These are phyloP conservation scores for Ceramica pisi DNA, from an alignment of 2,888 invertebrate species.

Conservation along the genomic window DNA sequence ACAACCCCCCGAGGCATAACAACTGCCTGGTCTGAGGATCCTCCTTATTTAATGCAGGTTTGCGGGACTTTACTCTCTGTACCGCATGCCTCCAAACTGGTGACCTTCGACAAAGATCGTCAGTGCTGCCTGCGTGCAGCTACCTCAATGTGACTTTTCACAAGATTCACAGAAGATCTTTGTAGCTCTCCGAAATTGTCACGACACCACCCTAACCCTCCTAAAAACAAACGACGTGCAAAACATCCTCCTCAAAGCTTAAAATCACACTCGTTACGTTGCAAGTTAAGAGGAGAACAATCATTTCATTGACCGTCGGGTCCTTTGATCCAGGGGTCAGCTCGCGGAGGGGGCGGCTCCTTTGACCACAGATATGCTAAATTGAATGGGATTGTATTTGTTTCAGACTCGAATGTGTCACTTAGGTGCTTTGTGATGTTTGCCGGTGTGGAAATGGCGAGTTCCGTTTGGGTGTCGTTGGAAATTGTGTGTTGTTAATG, in stretches of 20 bases:
- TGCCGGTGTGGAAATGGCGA: constrained; percentile 26
- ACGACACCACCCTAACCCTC: not conserved
- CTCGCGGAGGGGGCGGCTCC: constrained; percentile 55
- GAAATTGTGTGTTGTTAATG: not conserved
- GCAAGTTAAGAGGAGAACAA: constrained; percentile 52
- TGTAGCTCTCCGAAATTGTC: not conserved
- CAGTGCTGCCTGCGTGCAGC: no score
- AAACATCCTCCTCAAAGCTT: constrained; percentile 28
- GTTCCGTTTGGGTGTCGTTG: constrained; percentile 18
- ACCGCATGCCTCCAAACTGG: no score
- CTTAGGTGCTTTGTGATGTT: constrained; percentile 35
- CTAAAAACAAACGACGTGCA: not conserved
- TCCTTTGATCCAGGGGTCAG: constrained; percentile 61
- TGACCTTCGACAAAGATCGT: no score
- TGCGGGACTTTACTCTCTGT: no score
- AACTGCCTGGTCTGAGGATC: no score
- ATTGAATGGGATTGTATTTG: constrained; percentile 59
- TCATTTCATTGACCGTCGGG: constrained; percentile 64
- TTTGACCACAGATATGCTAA: constrained; percentile 63
- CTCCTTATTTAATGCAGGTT: no score
- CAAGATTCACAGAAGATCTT: no score
- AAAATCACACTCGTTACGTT: constrained; percentile 30
- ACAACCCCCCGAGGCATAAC: no score
- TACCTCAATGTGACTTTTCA: no score
- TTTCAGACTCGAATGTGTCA: constrained; percentile 41